These are phyloP conservation scores for Recurvirostra avosetta DNA, from an alignment of 2,113 vertebrate species.

Conservation along the genomic window DNA sequence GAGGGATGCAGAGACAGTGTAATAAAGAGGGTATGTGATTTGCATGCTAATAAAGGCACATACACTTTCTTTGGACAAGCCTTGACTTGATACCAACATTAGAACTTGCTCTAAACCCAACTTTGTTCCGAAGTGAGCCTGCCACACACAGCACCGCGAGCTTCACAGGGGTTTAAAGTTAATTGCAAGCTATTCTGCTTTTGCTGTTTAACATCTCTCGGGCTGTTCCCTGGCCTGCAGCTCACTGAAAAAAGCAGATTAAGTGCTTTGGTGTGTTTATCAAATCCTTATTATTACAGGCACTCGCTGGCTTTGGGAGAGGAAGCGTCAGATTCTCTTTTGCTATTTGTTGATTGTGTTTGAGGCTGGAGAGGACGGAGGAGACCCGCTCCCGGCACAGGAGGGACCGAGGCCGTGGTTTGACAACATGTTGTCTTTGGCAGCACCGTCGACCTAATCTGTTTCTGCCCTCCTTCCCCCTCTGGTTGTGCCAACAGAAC, in stretches of 20 bases:
- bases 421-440: constrained; percentile 39
- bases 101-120: background rate
- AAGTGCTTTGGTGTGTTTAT: constrained; percentile 19
- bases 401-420: background rate
- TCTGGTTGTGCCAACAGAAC: background rate
- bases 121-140: background rate
- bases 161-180: background rate
- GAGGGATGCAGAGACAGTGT: constrained; percentile 7
- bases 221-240: background rate
- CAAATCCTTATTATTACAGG: constrained; percentile 32
- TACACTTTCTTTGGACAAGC: constrained; percentile 27
- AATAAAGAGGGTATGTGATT: constrained; percentile 38
- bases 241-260: constrained; percentile 1
- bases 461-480: background rate
- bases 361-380: background rate
- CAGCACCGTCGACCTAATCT: background rate
- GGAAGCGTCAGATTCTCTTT: background rate
- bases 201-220: background rate
- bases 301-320: background rate
- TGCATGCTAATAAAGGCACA: constrained; percentile 32
- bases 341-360: background rate
- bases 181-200: background rate
- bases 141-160: background rate
- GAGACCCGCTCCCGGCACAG: background rate
- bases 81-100: constrained; percentile 12